Evolutionary conservation across 2,113 vertebrate genomes (phyloP).

Genomic region (Rattus rattus): DNA sequence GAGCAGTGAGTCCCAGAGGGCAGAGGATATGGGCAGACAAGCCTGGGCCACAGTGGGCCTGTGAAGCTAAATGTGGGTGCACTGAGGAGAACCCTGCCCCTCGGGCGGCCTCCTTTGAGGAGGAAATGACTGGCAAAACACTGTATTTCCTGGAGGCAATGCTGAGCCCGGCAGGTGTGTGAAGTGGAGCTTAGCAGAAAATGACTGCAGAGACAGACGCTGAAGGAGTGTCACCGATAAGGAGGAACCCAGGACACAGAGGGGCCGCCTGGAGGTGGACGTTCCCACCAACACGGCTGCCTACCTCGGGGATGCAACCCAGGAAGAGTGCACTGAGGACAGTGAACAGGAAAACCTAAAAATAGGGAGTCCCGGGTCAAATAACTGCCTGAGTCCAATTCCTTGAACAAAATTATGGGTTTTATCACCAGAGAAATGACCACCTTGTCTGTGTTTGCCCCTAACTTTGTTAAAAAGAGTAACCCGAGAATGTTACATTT

Average conservation of each 20-base stretch:
- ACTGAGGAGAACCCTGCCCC: not conserved
- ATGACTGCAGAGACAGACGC: not conserved
- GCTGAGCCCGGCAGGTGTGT: not conserved
- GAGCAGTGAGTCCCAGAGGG: not conserved
- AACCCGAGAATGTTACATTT: not conserved
- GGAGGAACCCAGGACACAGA: not conserved
- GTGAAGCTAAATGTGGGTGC: not conserved
- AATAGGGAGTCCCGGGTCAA: not conserved
- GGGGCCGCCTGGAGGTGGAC: rapidly evolving
- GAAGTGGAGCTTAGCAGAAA: not conserved
- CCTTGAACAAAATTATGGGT: not conserved
- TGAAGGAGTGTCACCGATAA: too few species aligned
- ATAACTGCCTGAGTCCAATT: not conserved
- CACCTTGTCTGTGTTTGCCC: not conserved
- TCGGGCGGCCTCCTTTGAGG: not conserved
- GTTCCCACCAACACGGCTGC: rapidly evolving
- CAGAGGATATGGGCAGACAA: rapidly evolving
- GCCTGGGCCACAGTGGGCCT: too few species aligned
- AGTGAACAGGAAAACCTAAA: not conserved
- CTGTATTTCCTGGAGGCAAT: not conserved
- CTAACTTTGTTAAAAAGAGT: not conserved
- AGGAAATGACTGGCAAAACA: slow-evolving; percentile 20
- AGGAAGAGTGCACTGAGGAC: not conserved
- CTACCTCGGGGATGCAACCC: too few species aligned
- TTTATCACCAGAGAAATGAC: not conserved